Conservation (phyloP, 2,113 vertebrate species). For the Pelecanoides urinatrix region DNA sequence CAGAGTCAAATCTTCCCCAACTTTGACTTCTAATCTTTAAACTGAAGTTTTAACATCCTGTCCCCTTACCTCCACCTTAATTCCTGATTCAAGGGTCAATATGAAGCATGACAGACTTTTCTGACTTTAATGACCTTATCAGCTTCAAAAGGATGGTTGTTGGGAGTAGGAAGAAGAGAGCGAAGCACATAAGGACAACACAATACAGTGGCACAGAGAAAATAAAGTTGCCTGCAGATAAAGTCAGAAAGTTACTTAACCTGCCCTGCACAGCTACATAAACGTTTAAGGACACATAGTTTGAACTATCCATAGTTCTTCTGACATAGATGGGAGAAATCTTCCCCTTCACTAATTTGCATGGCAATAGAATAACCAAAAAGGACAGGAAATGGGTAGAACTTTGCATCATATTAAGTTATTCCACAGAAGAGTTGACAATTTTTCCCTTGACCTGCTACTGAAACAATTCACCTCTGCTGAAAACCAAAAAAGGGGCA, state of each 20-base stretch:
- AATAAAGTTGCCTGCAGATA: not conserved
- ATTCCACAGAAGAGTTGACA: not conserved
- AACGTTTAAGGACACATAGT: not conserved
- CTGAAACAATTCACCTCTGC: not conserved
- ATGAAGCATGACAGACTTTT: not conserved
- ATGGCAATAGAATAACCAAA: not conserved
- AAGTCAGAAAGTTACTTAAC: not conserved
- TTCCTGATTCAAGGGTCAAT: not conserved
- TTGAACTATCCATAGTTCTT: not conserved
- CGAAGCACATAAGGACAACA: not conserved
- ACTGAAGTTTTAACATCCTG: not conserved
- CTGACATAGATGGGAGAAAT: not conserved
- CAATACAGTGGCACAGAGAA: not conserved
- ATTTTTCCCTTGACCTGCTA: not conserved
- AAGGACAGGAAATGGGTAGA: not conserved
- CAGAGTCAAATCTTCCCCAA: not conserved
- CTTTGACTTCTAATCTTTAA: not conserved
- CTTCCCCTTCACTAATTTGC: not conserved
- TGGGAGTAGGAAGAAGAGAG: not conserved
- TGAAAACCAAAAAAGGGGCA: not conserved
- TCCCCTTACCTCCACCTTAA: not conserved
- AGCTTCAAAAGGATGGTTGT: not conserved
- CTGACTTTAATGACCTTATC: not conserved
- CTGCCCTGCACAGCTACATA: not conserved
- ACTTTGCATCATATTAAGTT: not conserved